Evolutionary conservation across 23 tunicate genomes (phyloP).

Genomic region (Diplosoma virens): DNA sequence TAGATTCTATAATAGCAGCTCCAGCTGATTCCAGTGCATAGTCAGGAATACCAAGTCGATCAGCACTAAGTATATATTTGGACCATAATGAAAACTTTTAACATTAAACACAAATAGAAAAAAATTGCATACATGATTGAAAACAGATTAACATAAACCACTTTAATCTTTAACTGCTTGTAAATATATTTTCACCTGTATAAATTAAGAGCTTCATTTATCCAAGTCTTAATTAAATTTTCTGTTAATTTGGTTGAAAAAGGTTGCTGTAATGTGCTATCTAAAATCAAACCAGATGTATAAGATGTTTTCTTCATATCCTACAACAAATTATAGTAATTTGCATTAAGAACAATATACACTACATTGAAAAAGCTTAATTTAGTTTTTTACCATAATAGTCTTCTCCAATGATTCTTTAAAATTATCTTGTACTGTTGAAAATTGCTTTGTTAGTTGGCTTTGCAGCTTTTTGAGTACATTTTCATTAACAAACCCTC

Average conservation of each 20-base stretch:
- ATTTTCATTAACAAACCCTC: constrained; percentile 48
- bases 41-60: constrained; percentile 73
- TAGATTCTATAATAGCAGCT: constrained; percentile 58
- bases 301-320: background rate
- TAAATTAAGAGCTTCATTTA: constrained; percentile 43
- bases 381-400: constrained; percentile 6
- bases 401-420: constrained; percentile 23
- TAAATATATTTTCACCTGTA: too few species aligned
- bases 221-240: constrained; percentile 53
- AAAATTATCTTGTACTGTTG: background rate
- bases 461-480: constrained; percentile 10
- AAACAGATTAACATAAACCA: background rate
- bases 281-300: constrained; percentile 31
- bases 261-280: constrained; percentile 7
- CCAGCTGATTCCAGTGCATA: constrained; percentile 93
- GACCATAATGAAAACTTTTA: background rate
- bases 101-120: background rate
- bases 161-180: too few species aligned
- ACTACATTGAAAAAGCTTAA: background rate
- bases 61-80: constrained; percentile 51
- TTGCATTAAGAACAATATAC: background rate
- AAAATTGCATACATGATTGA: background rate
- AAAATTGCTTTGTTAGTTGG: background rate
- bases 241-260: constrained; percentile 21
- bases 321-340: background rate